Conservation (phyloP, 2,113 vertebrate species). For the Epinephelus lanceolatus region DNA sequence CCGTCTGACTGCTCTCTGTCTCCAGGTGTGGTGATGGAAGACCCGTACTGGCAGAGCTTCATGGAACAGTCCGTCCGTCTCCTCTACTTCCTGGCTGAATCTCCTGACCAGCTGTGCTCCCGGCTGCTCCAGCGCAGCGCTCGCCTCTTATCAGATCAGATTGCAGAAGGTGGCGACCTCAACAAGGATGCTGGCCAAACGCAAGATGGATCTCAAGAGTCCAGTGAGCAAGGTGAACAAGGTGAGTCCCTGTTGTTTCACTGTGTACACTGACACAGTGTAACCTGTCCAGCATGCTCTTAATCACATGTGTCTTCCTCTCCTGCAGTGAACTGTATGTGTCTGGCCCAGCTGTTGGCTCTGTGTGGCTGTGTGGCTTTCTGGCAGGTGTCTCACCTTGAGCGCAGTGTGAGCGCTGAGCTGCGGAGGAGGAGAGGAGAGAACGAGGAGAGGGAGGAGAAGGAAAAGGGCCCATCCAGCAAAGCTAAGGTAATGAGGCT, state of each 20-base stretch:
- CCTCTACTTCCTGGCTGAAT: slow-evolving; percentile 93
- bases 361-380: slow-evolving; percentile 93
- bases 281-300: slow-evolving; percentile 3
- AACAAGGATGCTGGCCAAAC: slow-evolving; percentile 62
- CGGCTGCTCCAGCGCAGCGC: slow-evolving; percentile 87
- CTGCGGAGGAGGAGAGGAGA: slow-evolving; percentile 90
- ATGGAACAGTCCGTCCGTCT: slow-evolving; percentile 91
- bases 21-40: slow-evolving; percentile 84
- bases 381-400: slow-evolving; percentile 93
- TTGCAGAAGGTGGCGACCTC: slow-evolving; percentile 59
- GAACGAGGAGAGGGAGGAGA: slow-evolving; percentile 86
- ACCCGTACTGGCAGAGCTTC: slow-evolving; percentile 92
- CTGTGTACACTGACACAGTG: neutral
- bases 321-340: slow-evolving; percentile 83
- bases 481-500: slow-evolving; percentile 80
- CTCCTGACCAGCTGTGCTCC: slow-evolving; percentile 91
- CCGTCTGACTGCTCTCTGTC: neutral
- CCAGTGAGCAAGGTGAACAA: slow-evolving; percentile 76
- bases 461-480: slow-evolving; percentile 77
- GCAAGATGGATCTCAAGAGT: slow-evolving; percentile 71
- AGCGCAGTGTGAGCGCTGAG: slow-evolving; percentile 91
- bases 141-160: slow-evolving; percentile 79
- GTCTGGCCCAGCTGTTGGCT: slow-evolving; percentile 91
- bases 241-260: slow-evolving; percentile 52
- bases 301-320: slow-evolving; percentile 54